Base-by-base conservation (phyloP, 1,140 invertebrate genomes). In the Lepidurus arcticus region DNA sequence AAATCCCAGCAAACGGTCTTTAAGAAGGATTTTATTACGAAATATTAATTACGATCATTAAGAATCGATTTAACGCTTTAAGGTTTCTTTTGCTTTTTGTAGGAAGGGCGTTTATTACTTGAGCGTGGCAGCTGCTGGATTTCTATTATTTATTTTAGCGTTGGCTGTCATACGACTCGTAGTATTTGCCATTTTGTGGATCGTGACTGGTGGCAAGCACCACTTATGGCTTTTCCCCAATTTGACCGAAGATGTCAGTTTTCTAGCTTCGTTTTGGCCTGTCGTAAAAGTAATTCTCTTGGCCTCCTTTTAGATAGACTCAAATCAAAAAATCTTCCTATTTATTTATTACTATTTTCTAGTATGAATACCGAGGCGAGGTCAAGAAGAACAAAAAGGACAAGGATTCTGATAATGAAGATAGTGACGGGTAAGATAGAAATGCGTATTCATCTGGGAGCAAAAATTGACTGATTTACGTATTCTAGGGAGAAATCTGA, bases 201-300 rank as follows among this genome's bases (percentile, higher is more conserved):
- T 92, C 1, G 81, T 94, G 1, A 96, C 95, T 0, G 87, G 96
- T 77, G 96, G 97, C 4, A 90, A 92, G 84, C 92, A 98, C 86
- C 95, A 98, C 84, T 89, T 99, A 76, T 99, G 97, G 96, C 88
- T 99, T 76, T 88, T 99, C 79, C 98, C 98, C 0, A 99, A 99
- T 88, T 88, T 99, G 26, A 98, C 96, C 2, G 97, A 99, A 86
- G 98, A 99, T 87, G 97, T 98, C 74, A 96, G 98, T 45, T 98
- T 99, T 88, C 94, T 99, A 79, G 97, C 97, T 65, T 98, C 97
- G 1, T 99, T 99, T 86, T 96, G 94, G 92, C 98, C 98, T 42
- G 87, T 98, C 2, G 99, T 98, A 88, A 93, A 93, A 85, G 93
- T 94, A 85, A 85, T 34, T 34, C 34, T 0, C 34, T 34, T 34